Conservation (phyloP, 2,797 vertebrate genomes). For the Decapterus maruadsi region DNA sequence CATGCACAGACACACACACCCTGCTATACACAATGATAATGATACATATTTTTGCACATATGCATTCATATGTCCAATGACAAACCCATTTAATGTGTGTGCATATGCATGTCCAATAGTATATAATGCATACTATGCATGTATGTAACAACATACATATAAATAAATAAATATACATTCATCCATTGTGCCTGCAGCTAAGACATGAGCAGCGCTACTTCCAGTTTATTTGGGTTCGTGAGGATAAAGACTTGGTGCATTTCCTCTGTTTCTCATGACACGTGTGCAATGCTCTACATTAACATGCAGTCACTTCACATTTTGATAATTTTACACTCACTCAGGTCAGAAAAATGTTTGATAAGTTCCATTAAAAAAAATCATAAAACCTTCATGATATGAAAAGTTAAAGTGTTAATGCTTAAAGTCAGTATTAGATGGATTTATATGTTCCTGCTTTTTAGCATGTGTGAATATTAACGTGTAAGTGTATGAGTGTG, state of each 20-base stretch:
- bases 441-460: neutral
- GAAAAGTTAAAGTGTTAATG: neutral
- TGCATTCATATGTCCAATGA: constrained; percentile 48
- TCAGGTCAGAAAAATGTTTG: no score
- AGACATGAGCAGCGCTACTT: neutral
- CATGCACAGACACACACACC: constrained; percentile 42
- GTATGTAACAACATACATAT: neutral
- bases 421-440: neutral
- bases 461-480: no score
- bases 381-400: neutral
- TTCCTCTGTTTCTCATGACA: neutral
- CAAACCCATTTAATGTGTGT: constrained; percentile 44
- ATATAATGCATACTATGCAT: neutral
- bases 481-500: no score
- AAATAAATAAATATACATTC: neutral
- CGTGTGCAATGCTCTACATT: neutral
- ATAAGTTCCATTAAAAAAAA: neutral
- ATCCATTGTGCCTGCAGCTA: neutral
- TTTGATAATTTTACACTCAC: neutral
- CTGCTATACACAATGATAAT: constrained; percentile 13
- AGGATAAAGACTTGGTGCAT: neutral
- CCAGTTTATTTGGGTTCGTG: neutral
- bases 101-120: neutral
- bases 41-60: constrained; percentile 40
- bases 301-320: neutral